A percentile compares a stretch with the other conserved stretches of the same genome.
Evolutionary conservation across 2,113 vertebrate genomes (phyloP).

Genomic region (Promerops cafer): DNA sequence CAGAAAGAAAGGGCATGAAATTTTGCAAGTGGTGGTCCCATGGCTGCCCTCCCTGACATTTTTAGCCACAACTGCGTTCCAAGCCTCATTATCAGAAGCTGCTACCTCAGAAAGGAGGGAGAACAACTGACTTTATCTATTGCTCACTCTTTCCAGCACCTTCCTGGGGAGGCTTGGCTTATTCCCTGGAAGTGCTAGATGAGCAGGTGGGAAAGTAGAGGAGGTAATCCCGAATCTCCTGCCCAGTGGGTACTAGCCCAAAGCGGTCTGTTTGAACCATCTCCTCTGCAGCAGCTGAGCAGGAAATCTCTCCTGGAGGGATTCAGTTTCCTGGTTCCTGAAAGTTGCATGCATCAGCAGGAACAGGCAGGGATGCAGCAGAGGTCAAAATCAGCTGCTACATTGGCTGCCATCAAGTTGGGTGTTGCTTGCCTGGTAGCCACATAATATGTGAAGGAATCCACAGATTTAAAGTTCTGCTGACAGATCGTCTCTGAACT

Average conservation of each 20-base stretch:
- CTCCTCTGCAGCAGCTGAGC: not conserved
- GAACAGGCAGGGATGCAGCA: not conserved
- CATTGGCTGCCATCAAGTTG: not conserved
- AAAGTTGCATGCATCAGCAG: rapidly evolving
- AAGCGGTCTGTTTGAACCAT: not conserved
- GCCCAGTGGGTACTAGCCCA: not conserved
- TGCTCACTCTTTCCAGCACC: not conserved
- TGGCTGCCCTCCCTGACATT: not conserved
- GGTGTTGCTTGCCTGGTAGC: not conserved
- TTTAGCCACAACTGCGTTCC: not conserved
- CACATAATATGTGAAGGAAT: not conserved
- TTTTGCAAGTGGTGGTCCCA: not conserved
- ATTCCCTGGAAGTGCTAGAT: not conserved
- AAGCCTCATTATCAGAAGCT: not conserved
- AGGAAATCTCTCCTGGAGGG: not conserved
- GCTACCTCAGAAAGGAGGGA: not conserved
- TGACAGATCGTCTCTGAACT: not conserved
- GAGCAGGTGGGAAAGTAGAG: not conserved
- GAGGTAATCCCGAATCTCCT: not conserved
- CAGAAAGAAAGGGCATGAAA: not conserved
- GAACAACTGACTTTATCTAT: not conserved
- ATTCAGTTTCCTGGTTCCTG: not conserved
- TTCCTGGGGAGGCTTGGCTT: not conserved
- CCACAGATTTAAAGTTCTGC: not conserved
- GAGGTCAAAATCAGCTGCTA: not conserved